Base-by-base conservation (phyloP, 2,113 vertebrate species). In the Ramphastos sulfuratus region DNA sequence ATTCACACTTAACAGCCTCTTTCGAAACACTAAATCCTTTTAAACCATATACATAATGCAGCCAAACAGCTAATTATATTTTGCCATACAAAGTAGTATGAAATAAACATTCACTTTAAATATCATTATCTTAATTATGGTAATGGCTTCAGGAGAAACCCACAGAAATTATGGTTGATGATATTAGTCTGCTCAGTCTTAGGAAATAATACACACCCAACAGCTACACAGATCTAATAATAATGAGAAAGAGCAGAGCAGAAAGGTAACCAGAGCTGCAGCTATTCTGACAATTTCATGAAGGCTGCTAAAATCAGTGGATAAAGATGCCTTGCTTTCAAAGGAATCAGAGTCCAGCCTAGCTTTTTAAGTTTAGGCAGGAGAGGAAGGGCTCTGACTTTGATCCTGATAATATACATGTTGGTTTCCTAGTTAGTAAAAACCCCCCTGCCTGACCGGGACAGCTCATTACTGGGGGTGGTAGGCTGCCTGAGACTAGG, bases 81-180 rank as follows among this genome's bases (percentile, higher is more conserved):
- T 97, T 95, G 71, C 72, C 71, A 81, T 65, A 91, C 81, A 95
- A 96, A 96, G 75, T 81, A 93, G 73, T 50, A 91, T 46, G 84
- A 96, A 96, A 84, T 94, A 97, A 96, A 93, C 80, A 95, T 90
- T 93, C 54, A 17, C 78, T 97, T 96, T 93, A 96, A 97, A 96
- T 91, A 91, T 75, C 89, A 92, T 96, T 97, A 95, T 94, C 91
- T 96, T 97, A 97, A 97, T 97, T 96, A 95, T 76, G 89, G 64
- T 95, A 97, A 97, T 93, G 92, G 85, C 90, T 96, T 95, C 87
- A 93, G 82, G 87, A 75, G 96, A 95, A 97, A 94, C n/a, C 72
- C 92, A 95, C 65, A 48, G 91, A 96, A 94, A 94, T 95, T 95
- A 94, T 83, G 79, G 60, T 66, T 97, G 77, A 94, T 96, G 83